Base-by-base conservation (phyloP, 2,797 vertebrate species). In the Sebastes baramenuke region DNA sequence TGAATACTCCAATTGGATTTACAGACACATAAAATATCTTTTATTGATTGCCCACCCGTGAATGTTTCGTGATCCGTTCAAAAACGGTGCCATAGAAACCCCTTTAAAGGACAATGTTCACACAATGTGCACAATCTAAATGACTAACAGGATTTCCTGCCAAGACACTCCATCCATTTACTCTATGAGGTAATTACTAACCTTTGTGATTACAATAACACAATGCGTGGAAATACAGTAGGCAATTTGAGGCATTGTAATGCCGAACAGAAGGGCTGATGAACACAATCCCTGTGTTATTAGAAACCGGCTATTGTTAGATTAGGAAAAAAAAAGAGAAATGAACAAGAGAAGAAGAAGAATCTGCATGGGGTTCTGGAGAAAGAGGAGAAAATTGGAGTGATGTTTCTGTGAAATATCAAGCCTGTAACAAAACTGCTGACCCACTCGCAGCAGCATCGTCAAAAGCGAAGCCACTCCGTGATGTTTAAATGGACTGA, bases 381-480 rank as follows among this genome's bases (percentile, higher is more conserved):
- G 36, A 62, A 73, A 64, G 20, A 74, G 49, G 24, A 67, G 72
- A 61, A 64, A 62, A 79, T 18, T 70, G 56, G 46, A 67, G 38
- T 22, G 22, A 62, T 68, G 78, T 38, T 52, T 67, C 69, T 76
- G 56, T 85, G 80, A 94, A 92, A 93, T 88, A 83, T 91, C 86
- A 87, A 85, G 80, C 83, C 83, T 70, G 24, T 77, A 60, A 30
- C 46, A 66, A 62, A 68, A 49, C 22, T 67, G 60, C 22, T 90
- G 86, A 92, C 84, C 92, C 82, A 67, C 80, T 76, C 74, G 42
- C 29, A 25, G 73, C 70, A 67, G 74, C 66, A 29, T 75, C 69
- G 70, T 77, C 74, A 77, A 79, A 81, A 55, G 25, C 58, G 64
- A 72, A 87, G 80, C 34, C 79, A 61, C 69, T 83, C 56, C 2